These are phyloP conservation scores for Encarsia formosa DNA, from an alignment of 2,888 invertebrate genomes.

Conservation along the genomic window DNA sequence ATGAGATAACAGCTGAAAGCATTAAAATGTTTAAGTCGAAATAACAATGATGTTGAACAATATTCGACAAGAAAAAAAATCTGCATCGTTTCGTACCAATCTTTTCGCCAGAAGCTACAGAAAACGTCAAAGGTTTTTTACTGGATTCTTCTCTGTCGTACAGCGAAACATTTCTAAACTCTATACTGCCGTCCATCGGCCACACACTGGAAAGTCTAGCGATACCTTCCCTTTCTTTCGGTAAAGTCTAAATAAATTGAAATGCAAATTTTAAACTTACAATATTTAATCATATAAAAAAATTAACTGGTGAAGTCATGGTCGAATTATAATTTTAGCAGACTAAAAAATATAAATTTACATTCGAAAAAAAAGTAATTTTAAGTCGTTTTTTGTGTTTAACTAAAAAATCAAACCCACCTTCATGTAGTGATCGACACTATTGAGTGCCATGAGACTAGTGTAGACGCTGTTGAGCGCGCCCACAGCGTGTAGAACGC, in stretches of 20 bases:
- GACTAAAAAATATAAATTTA: background rate
- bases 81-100: constrained; percentile 29
- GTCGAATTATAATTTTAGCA: too few species aligned
- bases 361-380: background rate
- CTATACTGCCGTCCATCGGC: constrained; percentile 33
- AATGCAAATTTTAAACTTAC: background rate
- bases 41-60: background rate
- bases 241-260: constrained; percentile 27
- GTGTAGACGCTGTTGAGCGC: constrained; percentile 31
- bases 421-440: constrained; percentile 34
- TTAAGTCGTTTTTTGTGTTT: background rate
- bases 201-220: constrained; percentile 28
- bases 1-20: constrained; percentile 27
- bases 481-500: constrained; percentile 30
- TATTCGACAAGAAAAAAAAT: background rate
- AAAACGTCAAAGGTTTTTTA: constrained; percentile 30
- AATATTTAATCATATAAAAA: background rate
- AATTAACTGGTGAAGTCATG: background rate
- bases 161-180: constrained; percentile 34
- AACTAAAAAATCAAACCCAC: constrained; percentile 16
- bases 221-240: constrained; percentile 31
- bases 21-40: background rate
- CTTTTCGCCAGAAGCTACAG: constrained; percentile 31
- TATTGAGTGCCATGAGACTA: constrained; percentile 32
- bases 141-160: constrained; percentile 24